These are phyloP conservation scores for Eilema caniola DNA, from an alignment of 2,888 invertebrate genomes.

Conservation along the genomic window DNA sequence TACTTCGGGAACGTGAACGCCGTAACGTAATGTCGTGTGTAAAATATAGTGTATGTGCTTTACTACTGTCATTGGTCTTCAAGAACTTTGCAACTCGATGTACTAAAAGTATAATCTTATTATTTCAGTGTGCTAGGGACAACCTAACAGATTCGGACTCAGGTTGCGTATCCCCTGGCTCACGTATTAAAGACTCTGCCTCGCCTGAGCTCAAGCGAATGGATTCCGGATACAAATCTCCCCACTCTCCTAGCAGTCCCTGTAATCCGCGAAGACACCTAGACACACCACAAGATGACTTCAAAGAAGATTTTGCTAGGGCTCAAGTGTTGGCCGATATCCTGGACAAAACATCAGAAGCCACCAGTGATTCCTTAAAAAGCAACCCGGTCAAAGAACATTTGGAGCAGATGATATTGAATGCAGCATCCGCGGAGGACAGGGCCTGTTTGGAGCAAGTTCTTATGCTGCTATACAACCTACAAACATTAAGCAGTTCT, in stretches of 20 bases:
- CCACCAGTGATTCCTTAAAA: constrained; percentile 78
- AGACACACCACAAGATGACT: constrained; percentile 77
- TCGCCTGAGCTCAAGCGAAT: constrained; percentile 85
- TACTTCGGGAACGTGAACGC: constrained; percentile 26
- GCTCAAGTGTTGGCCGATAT: constrained; percentile 81
- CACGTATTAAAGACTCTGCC: constrained; percentile 84
- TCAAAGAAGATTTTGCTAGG: constrained; percentile 83
- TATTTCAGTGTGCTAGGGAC: constrained; percentile 81
- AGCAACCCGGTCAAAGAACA: constrained; percentile 83
- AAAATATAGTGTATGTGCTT: constrained; percentile 18
- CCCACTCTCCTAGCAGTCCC: constrained; percentile 79
- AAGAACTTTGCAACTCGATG: constrained; percentile 16
- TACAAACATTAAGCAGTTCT: constrained; percentile 86
- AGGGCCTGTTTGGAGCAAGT: constrained; percentile 89
- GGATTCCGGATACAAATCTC: constrained; percentile 86
- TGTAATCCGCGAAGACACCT: constrained; percentile 75
- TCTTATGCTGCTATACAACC: constrained; percentile 87
- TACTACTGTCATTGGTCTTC: constrained; percentile 30
- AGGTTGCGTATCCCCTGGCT: constrained; percentile 85
- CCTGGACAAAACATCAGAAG: constrained; percentile 78
- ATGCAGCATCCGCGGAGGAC: constrained; percentile 85
- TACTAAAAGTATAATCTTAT: constrained; percentile 20
- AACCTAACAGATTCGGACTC: constrained; percentile 85
- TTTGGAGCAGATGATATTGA: constrained; percentile 83
- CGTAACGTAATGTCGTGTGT: constrained; percentile 37